Evolutionary conservation across 2,888 invertebrate species (phyloP).

Genomic region (Cynaeus angustus): DNA sequence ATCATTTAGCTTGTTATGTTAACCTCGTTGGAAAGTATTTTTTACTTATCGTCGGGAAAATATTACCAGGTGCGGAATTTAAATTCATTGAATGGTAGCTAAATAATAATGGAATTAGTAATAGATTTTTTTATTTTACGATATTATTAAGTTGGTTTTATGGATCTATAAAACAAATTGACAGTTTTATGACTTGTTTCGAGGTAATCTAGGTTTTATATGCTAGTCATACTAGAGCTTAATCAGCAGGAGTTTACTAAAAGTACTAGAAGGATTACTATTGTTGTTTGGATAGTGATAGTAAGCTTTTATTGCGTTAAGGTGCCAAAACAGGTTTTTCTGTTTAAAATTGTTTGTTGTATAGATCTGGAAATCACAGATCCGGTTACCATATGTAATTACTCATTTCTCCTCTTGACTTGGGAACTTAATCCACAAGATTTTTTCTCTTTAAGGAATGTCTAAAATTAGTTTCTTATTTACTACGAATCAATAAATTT

Average conservation of each 20-base stretch:
- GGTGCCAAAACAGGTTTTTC: too few species aligned
- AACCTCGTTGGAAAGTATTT: too few species aligned
- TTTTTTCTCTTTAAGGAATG: too few species aligned
- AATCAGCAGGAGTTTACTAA: background rate
- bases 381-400: too few species aligned
- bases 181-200: slow-evolving; percentile 25
- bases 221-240: slow-evolving; percentile 1
- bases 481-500: too few species aligned
- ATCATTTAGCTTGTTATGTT: too few species aligned
- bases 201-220: slow-evolving; percentile 25
- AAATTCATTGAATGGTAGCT: background rate
- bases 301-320: background rate
- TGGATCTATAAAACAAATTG: slow-evolving; percentile 26
- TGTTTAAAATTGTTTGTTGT: too few species aligned
- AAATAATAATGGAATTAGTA: slow-evolving; percentile 1
- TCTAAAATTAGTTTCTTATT: too few species aligned
- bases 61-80: background rate
- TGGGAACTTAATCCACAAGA: too few species aligned
- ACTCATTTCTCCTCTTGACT: too few species aligned
- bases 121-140: slow-evolving; percentile 11
- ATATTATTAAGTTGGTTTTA: slow-evolving; percentile 26
- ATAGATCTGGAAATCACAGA: too few species aligned
- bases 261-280: background rate
- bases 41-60: too few species aligned
- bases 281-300: slow-evolving; percentile 8